phyloP scores from a whole-genome alignment of 1,140 invertebrate species.

The Forficula auricularia region DNA sequence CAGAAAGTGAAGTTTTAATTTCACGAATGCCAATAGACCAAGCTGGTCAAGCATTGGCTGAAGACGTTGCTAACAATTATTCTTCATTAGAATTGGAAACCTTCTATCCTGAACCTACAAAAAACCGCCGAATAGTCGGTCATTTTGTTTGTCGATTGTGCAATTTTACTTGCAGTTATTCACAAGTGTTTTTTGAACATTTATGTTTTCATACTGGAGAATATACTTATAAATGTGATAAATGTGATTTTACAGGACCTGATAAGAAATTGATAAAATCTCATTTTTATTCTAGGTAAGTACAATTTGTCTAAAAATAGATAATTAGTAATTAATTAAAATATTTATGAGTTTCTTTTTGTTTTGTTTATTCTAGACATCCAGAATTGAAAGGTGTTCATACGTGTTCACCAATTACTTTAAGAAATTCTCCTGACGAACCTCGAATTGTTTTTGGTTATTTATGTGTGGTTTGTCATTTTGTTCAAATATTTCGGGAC shows the following conservation, averaged over 20 bases:
- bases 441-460: constrained; percentile 8
- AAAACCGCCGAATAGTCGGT: constrained; percentile 2
- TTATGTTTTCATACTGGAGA: constrained; percentile 54
- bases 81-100: constrained; percentile 5
- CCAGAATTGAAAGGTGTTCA: no score
- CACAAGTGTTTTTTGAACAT: constrained; percentile 42
- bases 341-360: no score
- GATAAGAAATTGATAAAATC: constrained; percentile 26
- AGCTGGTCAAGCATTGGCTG: constrained; percentile 29
- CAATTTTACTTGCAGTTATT: constrained; percentile 14
- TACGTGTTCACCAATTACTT: no score
- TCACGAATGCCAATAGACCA: constrained; percentile 33
- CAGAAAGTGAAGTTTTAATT: constrained; percentile 40
- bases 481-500: constrained; percentile 3
- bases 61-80: constrained; percentile 17
- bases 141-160: constrained; percentile 32
- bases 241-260: constrained; percentile 31
- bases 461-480: constrained; percentile 9
- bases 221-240: constrained; percentile 39
- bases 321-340: no score
- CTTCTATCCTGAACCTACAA: no score
- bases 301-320: no score
- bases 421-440: not conserved
- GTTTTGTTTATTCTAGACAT: no score
- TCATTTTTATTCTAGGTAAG: constrained; percentile 27